Evolutionary conservation across 2,797 vertebrate species (phyloP).

Genomic region (Siniperca undulata): DNA sequence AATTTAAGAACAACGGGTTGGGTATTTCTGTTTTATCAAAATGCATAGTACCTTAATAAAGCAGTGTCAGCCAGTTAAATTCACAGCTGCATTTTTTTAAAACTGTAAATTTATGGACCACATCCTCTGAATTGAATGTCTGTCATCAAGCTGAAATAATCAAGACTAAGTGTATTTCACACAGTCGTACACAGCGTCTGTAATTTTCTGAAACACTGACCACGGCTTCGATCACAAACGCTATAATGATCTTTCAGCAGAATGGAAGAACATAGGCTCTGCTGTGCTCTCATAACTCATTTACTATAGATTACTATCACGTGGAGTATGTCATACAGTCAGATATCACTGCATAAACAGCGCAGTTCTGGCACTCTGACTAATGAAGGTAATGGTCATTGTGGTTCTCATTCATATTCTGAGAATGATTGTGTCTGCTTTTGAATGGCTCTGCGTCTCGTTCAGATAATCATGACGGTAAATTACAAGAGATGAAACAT

Average conservation of each 20-base stretch:
- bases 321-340: slow-evolving; percentile 26
- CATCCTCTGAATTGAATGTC: neutral
- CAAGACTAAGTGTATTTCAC: slow-evolving; percentile 16
- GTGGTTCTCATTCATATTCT: slow-evolving; percentile 43
- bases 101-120: neutral
- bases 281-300: slow-evolving; percentile 32
- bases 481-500: slow-evolving; percentile 41
- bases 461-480: slow-evolving; percentile 31
- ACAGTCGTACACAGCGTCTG: neutral
- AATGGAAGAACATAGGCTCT: slow-evolving; percentile 7
- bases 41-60: neutral
- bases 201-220: slow-evolving; percentile 36
- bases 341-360: slow-evolving; percentile 10
- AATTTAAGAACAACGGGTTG: neutral
- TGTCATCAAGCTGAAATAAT: slow-evolving; percentile 18
- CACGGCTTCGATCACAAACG: slow-evolving; percentile 24
- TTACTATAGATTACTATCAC: slow-evolving; percentile 44
- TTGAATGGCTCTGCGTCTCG: neutral
- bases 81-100: neutral
- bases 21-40: neutral
- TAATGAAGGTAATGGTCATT: slow-evolving; percentile 47
- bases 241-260: slow-evolving; percentile 40
- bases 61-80: neutral
- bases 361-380: slow-evolving; percentile 29
- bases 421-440: slow-evolving; percentile 7